Percentiles rank a stretch among this genome's conserved stretches.
These are phyloP conservation scores for Diarsia rubi DNA, from an alignment of 2,888 invertebrate species.

Conservation along the genomic window DNA sequence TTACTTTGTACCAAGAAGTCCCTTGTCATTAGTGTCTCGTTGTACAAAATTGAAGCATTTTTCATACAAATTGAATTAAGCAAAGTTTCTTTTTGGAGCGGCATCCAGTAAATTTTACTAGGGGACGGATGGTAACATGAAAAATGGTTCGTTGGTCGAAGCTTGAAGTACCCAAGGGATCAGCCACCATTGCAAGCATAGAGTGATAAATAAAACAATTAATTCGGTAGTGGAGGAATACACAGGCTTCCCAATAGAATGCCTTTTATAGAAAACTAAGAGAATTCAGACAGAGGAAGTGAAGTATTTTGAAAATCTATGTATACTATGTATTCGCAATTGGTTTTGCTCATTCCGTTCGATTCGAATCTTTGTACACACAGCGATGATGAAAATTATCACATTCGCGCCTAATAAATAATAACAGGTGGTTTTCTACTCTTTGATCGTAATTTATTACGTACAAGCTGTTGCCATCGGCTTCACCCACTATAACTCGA, in stretches of 20 bases:
- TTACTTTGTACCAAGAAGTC: constrained; percentile 24
- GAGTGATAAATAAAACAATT: constrained; percentile 31
- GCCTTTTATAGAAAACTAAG: neutral
- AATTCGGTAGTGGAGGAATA: constrained; percentile 20
- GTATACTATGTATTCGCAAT: neutral
- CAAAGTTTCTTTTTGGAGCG: constrained; percentile 29
- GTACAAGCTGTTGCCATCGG: too few species aligned
- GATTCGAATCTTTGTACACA: neutral
- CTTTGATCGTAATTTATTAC: constrained; percentile 32
- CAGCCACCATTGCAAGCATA: constrained; percentile 5
- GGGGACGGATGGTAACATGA: constrained; percentile 35
- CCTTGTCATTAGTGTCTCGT: constrained; percentile 19
- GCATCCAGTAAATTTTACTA: constrained; percentile 22
- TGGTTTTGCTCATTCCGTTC: neutral
- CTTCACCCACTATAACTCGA: too few species aligned
- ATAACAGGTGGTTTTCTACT: constrained; percentile 24
- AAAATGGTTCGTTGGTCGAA: constrained; percentile 55
- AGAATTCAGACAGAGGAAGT: neutral
- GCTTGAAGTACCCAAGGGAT: neutral
- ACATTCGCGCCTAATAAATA: constrained; percentile 40
- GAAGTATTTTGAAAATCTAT: neutral
- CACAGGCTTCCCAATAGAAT: neutral
- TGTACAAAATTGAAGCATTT: constrained; percentile 37
- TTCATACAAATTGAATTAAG: constrained; percentile 45
- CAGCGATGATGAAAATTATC: constrained; percentile 33